Percentiles rank a stretch among this genome's conserved stretches.
Conservation (phyloP, 1,140 invertebrate species). For the Atta colombica region DNA sequence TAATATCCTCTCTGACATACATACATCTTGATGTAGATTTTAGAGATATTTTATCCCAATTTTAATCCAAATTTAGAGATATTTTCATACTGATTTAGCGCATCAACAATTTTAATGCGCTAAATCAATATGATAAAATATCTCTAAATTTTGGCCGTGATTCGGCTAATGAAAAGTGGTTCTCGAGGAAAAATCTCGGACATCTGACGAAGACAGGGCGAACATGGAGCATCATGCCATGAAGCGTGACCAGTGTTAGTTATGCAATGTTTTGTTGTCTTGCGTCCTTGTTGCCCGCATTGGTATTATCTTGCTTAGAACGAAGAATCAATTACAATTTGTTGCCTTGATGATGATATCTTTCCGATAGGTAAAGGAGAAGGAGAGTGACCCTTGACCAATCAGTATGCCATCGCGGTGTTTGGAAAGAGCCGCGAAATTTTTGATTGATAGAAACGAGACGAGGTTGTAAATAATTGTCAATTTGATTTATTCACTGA, state of each 20-base stretch:
- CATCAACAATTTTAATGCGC: background rate
- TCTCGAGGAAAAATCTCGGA: slow-evolving; percentile 55
- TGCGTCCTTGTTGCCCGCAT: slow-evolving; percentile 83
- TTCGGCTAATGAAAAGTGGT: slow-evolving; percentile 32
- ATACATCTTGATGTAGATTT: background rate
- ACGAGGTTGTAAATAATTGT: slow-evolving; percentile 36
- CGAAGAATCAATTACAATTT: slow-evolving; percentile 82
- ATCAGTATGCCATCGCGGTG: slow-evolving; percentile 52
- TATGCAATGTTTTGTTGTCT: slow-evolving; percentile 85
- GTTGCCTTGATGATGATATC: slow-evolving; percentile 78
- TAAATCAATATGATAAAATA: no score
- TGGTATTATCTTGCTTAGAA: slow-evolving; percentile 81
- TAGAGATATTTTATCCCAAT: background rate
- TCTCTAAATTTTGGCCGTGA: background rate
- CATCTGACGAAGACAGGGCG: slow-evolving; percentile 61
- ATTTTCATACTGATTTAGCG: background rate
- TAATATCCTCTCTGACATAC: slow-evolving; percentile 7
- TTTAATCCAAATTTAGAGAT: slow-evolving; percentile 7
- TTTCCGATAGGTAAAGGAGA: slow-evolving; percentile 55
- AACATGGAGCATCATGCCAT: slow-evolving; percentile 78
- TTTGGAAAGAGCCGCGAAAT: slow-evolving; percentile 51
- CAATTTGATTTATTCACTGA: slow-evolving; percentile 17
- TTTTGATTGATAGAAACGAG: slow-evolving; percentile 38
- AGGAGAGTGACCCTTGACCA: slow-evolving; percentile 48
- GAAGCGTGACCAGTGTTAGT: slow-evolving; percentile 85